phyloP scores from a whole-genome alignment of 2,797 vertebrate species.

The Ctenopoma kingsleyae region DNA sequence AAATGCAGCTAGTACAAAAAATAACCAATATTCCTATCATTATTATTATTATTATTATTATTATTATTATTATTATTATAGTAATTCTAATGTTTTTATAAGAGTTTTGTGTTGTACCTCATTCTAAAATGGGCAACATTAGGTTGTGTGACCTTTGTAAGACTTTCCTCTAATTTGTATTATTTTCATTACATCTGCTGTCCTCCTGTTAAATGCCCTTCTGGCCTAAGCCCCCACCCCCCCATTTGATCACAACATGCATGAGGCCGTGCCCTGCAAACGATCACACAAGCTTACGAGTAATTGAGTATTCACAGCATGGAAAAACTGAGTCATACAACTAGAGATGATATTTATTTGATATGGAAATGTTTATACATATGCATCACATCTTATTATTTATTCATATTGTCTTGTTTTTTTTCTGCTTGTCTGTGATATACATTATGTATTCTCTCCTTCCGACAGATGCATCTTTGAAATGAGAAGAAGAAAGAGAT shows the following conservation, averaged over 20 bases:
- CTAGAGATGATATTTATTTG: conserved; percentile 81
- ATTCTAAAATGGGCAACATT: too few species aligned
- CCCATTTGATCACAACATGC: conserved; percentile 59
- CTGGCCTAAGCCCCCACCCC: too few species aligned
- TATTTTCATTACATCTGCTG: too few species aligned
- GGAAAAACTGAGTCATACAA: conserved; percentile 65
- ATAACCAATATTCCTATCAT: too few species aligned
- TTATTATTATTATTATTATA: too few species aligned
- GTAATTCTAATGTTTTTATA: too few species aligned
- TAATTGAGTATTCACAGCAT: conserved; percentile 63
- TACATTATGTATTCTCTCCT: conserved; percentile 83
- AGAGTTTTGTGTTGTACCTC: too few species aligned
- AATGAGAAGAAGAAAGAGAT: conserved; percentile 63
- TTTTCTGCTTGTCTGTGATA: conserved; percentile 68
- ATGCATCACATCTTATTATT: conserved; percentile 80
- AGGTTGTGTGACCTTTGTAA: too few species aligned
- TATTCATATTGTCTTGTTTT: conserved; percentile 84
- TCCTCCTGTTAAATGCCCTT: neutral
- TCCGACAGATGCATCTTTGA: conserved; percentile 74
- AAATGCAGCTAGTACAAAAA: too few species aligned
- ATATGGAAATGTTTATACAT: conserved; percentile 84
- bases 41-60: too few species aligned
- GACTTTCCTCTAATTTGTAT: too few species aligned
- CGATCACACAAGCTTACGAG: conserved; percentile 54
- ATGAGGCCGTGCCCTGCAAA: conserved; percentile 45